These are phyloP conservation scores for Aegithalos caudatus DNA, from an alignment of 2,113 vertebrate species.

Conservation along the genomic window DNA sequence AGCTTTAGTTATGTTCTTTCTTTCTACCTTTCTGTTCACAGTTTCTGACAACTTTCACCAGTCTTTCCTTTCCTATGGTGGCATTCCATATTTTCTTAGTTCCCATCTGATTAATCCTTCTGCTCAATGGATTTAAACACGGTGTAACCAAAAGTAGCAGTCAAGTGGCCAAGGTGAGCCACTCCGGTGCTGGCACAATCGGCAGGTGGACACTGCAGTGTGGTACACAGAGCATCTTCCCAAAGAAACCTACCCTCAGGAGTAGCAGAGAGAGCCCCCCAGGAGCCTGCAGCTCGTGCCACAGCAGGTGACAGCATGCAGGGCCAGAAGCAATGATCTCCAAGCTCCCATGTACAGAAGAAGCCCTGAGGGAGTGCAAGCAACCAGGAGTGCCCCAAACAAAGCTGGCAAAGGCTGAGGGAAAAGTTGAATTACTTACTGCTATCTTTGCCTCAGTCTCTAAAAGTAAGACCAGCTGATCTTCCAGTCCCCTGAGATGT, in stretches of 20 bases:
- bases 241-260: not conserved
- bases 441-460: not conserved
- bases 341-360: not conserved
- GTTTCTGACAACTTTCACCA: not conserved
- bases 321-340: not conserved
- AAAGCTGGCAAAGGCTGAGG: not conserved
- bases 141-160: not conserved
- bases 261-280: not conserved
- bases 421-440: not conserved
- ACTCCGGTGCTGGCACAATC: not conserved
- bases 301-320: not conserved
- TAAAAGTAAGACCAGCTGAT: not conserved
- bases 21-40: not conserved
- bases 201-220: not conserved
- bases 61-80: not conserved
- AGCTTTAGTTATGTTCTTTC: not conserved
- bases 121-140: not conserved
- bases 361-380: not conserved
- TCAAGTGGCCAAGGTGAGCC: not conserved
- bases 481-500: not conserved
- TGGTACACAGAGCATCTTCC: not conserved
- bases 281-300: fast-evolving
- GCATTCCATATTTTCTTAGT: not conserved
- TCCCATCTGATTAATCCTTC: not conserved
- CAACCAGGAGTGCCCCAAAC: not conserved